Evolutionary conservation across 64 coral and sea anemone genomes (phyloP), one percentile per base, ranked within the genome.

Genomic region (Stichodactyla helianthus): DNA sequence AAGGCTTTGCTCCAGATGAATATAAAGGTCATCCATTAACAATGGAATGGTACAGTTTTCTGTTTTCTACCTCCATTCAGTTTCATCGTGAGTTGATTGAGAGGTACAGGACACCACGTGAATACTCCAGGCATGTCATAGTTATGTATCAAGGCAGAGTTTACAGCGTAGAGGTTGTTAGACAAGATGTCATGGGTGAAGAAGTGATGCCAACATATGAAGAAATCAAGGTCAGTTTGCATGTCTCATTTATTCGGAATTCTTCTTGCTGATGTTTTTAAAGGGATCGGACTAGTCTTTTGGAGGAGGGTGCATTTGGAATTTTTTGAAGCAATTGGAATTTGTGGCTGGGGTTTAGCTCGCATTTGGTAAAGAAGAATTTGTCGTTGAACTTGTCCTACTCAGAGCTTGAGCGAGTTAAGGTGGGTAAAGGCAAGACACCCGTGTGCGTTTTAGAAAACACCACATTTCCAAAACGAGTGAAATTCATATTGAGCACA

Each of bases 11-110:
- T 5, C 87, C 83, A 59, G 93, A 95, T 84, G 53, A 17, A 23
- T 84, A 92, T 53, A 91, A 89, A 65, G 51, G 56, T 5, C 62
- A 88, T 20, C 77, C 89, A 50, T 63, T 89, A 20, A 87, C 93
- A 15, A 95, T 95, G 90, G 89, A 95, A 67, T 95, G 93, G 93
- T 95, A 95, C 51, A 89, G 87, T 31, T 95, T 88, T 44, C 64
- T 95, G 6, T 95, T 95, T 89, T 88, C 89, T 44, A 92, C 88
- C 15, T 88, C 86, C 7, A 85, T 95, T 77, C 86, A 83, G 58
- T 91, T 95, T 50, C 87, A 92, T 55, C 82, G 86, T 15, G 93
- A 88, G 6, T 83, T 67, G 52, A 83, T 95, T 71, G 87, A 92
- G 54, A 88, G 93, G 63, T 89, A 92, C 54, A 83, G 67, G 12